Percentiles rank a stretch among this genome's conserved stretches.
Conservation (phyloP, 2,113 vertebrate species). For the Prunella fulvescens region DNA sequence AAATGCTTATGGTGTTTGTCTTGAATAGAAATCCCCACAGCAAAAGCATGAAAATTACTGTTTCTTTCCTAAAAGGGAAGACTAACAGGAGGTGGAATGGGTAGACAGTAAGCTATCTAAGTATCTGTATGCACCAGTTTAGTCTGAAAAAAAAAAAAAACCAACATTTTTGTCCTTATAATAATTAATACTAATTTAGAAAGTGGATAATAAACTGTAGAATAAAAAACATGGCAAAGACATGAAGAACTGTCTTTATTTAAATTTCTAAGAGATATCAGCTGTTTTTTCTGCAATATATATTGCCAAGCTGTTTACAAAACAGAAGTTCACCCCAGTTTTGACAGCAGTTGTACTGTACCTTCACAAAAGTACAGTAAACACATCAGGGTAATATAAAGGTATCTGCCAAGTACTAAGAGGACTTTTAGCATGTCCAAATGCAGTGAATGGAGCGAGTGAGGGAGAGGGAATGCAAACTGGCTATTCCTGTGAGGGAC, state of each 20-base stretch:
- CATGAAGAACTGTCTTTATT: not conserved
- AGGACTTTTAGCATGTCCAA: not conserved
- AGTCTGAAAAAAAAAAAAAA: not conserved
- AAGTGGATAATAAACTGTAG: not conserved
- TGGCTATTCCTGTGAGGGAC: not conserved
- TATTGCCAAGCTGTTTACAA: not conserved
- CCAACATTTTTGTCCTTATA: not conserved
- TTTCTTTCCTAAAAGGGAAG: not conserved
- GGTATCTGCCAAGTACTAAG: not conserved
- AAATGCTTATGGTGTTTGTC: not conserved
- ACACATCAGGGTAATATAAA: not conserved
- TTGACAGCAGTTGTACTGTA: not conserved
- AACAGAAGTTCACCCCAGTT: not conserved
- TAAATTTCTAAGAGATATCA: not conserved
- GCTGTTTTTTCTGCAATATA: not conserved
- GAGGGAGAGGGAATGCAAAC: not conserved
- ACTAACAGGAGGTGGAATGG: not conserved
- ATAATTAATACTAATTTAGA: not conserved
- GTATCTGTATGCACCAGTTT: not conserved
- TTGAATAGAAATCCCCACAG: not conserved
- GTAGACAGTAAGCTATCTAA: not conserved
- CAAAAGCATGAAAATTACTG: not conserved
- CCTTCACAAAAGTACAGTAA: not conserved
- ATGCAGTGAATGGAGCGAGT: not conserved
- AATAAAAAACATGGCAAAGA: not conserved